Evolutionary conservation across 2,888 invertebrate species (phyloP).

Genomic region (Cheilosia scutellata): DNA sequence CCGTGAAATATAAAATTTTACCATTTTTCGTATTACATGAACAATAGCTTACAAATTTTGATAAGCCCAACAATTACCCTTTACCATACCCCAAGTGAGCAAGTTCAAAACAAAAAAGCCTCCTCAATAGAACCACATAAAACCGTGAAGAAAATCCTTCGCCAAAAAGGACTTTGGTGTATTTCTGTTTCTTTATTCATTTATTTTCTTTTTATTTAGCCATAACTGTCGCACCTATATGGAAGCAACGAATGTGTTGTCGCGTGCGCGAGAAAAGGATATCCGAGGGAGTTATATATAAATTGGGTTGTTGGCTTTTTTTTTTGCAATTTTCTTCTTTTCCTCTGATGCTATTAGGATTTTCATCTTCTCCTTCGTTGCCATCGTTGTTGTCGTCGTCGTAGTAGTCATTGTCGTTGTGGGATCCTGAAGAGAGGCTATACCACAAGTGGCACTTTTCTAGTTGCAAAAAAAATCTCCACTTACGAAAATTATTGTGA

Average conservation of each 20-base stretch:
- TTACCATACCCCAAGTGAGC: not conserved
- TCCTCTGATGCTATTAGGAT: not conserved
- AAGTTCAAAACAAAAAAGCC: not conserved
- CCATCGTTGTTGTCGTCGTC: slow-evolving; percentile 9
- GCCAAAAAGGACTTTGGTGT: slow-evolving; percentile 67
- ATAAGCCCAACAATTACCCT: not conserved
- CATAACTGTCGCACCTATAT: slow-evolving; percentile 62
- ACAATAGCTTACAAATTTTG: not conserved
- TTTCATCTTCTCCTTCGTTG: slow-evolving; percentile 3
- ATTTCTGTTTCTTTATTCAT: slow-evolving; percentile 33
- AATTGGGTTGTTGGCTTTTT: slow-evolving; percentile 45
- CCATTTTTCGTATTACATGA: too few species aligned
- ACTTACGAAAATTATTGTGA: slow-evolving; percentile 71
- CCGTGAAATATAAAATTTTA: too few species aligned
- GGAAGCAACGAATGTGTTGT: slow-evolving; percentile 41
- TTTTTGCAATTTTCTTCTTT: slow-evolving; percentile 12
- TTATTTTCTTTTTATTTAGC: slow-evolving; percentile 22
- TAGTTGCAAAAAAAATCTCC: slow-evolving; percentile 67
- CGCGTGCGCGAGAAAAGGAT: slow-evolving; percentile 59
- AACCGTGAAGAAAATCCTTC: slow-evolving; percentile 65
- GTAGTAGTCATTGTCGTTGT: not conserved
- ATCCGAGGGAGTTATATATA: slow-evolving; percentile 56
- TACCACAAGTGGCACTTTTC: slow-evolving; percentile 69
- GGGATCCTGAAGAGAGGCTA: slow-evolving; percentile 42
- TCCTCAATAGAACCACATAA: slow-evolving; percentile 31